A percentile compares a stretch with the other conserved stretches of the same genome.
phyloP scores from a whole-genome alignment of 1,140 invertebrate species.

The Drosophila bocqueti region DNA sequence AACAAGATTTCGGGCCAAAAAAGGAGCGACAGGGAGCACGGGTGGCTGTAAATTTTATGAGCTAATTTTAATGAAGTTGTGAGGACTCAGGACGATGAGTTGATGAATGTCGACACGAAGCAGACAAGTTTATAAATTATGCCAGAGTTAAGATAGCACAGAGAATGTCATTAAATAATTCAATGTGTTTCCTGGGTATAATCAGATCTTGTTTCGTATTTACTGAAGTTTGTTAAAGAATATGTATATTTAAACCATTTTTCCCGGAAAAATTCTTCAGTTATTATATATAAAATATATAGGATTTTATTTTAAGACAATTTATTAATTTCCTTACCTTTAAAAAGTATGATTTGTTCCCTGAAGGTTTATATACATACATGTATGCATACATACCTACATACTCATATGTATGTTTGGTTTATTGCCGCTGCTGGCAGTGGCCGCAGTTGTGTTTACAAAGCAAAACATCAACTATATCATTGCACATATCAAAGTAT shows the following conservation, averaged over 20 bases:
- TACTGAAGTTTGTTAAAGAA: not conserved
- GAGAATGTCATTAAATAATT: conserved; percentile 43
- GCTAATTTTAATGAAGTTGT: conserved; percentile 82
- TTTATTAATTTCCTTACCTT: too few species aligned
- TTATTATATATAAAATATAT: too few species aligned
- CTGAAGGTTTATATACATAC: too few species aligned
- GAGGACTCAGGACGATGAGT: conserved; percentile 28
- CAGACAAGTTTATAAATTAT: conserved; percentile 78
- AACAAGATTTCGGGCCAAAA: conserved; percentile 74
- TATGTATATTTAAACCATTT: not conserved
- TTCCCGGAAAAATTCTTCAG: too few species aligned
- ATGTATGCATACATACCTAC: too few species aligned
- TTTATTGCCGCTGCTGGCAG: too few species aligned
- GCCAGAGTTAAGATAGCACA: conserved; percentile 48
- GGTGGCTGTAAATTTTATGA: conserved; percentile 77
- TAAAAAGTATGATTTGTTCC: too few species aligned
- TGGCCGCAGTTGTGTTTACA: too few species aligned
- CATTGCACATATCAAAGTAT: too few species aligned
- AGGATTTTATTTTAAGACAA: too few species aligned
- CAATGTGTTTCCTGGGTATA: conserved; percentile 19
- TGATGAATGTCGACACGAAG: conserved; percentile 75
- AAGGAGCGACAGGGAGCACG: conserved; percentile 22
- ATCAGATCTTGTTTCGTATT: conserved; percentile 26
- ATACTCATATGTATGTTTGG: too few species aligned
- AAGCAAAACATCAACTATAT: too few species aligned